Evolutionary conservation across 2,888 invertebrate genomes (phyloP).

Genomic region (Drosophila paramelanica): DNA sequence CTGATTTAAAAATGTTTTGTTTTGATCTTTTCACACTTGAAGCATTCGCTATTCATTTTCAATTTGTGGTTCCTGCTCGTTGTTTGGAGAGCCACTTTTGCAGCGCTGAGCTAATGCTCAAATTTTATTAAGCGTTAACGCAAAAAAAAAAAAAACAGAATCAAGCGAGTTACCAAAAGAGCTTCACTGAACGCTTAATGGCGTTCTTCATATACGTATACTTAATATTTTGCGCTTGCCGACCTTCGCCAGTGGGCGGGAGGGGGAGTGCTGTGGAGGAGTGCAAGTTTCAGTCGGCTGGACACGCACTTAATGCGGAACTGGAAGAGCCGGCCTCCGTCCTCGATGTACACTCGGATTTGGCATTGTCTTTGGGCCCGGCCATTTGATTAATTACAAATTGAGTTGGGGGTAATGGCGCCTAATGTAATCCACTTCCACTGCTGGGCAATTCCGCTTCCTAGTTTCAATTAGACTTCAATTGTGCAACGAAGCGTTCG

Average conservation of each 20-base stretch:
- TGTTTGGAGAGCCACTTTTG: constrained; percentile 25
- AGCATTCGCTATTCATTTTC: constrained; percentile 60
- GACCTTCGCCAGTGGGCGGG: constrained; percentile 54
- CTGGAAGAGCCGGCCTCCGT: constrained; percentile 54
- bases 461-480: constrained; percentile 74
- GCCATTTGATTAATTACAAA: constrained; percentile 68
- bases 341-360: constrained; percentile 35
- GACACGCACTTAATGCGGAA: constrained; percentile 76
- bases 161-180: constrained; percentile 13
- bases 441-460: constrained; percentile 57
- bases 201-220: constrained; percentile 58
- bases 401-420: constrained; percentile 56
- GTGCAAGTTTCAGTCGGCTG: constrained; percentile 57
- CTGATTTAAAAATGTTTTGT: constrained; percentile 24
- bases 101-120: constrained; percentile 55
- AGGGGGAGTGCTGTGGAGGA: constrained; percentile 13
- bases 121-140: constrained; percentile 65
- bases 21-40: constrained; percentile 25
- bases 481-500: constrained; percentile 68
- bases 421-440: constrained; percentile 74
- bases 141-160: neutral
- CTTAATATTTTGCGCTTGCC: constrained; percentile 43
- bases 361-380: constrained; percentile 35
- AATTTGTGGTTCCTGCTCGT: constrained; percentile 60
- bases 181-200: constrained; percentile 63